Evolutionary conservation across 1,140 invertebrate species (phyloP).

Genomic region (Drosophila bipectinata): DNA sequence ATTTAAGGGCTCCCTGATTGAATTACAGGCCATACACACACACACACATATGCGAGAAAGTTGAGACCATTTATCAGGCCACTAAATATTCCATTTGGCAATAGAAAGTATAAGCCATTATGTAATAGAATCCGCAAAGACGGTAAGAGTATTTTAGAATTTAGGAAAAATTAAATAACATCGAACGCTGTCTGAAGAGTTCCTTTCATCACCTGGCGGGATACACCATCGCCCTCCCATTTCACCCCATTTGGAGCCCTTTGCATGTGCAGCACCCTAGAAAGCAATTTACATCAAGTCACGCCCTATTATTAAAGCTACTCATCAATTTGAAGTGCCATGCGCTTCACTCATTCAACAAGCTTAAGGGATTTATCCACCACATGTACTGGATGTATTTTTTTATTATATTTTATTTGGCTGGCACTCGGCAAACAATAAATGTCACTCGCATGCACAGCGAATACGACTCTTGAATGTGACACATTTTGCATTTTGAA

Average conservation of each 20-base stretch:
- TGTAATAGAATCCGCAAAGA: too few relatives aligned
- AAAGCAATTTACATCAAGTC: conserved; percentile 73
- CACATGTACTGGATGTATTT: conserved; percentile 36
- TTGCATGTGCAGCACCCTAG: conserved; percentile 35
- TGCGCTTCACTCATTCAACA: conserved; percentile 65
- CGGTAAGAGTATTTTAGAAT: too few relatives aligned
- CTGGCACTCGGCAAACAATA: conserved; percentile 52
- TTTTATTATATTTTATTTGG: conserved; percentile 33
- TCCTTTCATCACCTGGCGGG: conserved; percentile 36
- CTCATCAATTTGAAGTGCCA: conserved; percentile 71
- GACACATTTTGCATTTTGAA: conserved; percentile 62
- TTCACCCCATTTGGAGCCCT: not conserved
- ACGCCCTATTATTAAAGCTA: conserved; percentile 76
- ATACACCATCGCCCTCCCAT: conserved; percentile 24
- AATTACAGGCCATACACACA: conserved; percentile 42
- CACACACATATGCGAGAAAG: conserved; percentile 8
- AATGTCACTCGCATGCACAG: conserved; percentile 65
- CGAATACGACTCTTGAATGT: conserved; percentile 52
- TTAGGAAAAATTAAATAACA: too few relatives aligned
- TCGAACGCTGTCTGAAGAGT: not conserved
- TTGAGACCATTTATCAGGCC: conserved; percentile 21
- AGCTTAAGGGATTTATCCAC: conserved; percentile 74
- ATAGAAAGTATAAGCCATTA: not conserved
- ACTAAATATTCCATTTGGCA: not conserved
- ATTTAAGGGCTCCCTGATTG: conserved; percentile 67